phyloP scores from a whole-genome alignment of 2,888 invertebrate species.

The Macaria liturata region DNA sequence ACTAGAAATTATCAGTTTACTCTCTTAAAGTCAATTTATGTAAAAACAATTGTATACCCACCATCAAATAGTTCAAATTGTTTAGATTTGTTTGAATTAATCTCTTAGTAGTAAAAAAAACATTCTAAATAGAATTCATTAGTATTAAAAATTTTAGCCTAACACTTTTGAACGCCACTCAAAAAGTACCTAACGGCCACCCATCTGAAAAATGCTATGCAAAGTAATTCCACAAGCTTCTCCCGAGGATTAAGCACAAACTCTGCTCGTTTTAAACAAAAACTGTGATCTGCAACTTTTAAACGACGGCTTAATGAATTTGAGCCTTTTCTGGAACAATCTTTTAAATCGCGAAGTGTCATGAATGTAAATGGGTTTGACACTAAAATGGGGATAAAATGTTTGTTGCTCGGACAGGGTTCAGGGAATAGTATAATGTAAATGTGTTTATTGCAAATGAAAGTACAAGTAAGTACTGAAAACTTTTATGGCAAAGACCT shows the following conservation, averaged over 20 bases:
- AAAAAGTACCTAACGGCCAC: constrained; percentile 15
- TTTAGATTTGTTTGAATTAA: too few relatives aligned
- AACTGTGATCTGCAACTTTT: constrained; percentile 29
- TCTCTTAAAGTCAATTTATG: too few relatives aligned
- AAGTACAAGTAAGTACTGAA: too few relatives aligned
- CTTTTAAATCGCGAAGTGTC: constrained; percentile 20
- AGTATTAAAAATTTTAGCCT: too few relatives aligned
- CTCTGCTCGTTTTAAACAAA: constrained; percentile 27
- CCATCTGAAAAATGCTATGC: constrained; percentile 25
- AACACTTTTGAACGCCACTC: neutral
- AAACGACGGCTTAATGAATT: constrained; percentile 28
- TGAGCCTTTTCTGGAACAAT: constrained; percentile 25
- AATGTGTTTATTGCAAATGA: neutral
- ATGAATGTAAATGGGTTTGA: constrained; percentile 24
- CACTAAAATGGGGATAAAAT: constrained; percentile 13
- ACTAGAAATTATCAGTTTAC: too few relatives aligned
- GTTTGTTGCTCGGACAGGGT: constrained; percentile 5
- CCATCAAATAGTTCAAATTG: too few relatives aligned
- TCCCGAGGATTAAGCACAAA: constrained; percentile 20
- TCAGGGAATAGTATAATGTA: too few relatives aligned
- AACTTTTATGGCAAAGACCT: too few relatives aligned
- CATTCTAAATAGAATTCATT: too few relatives aligned
- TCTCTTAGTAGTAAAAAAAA: too few relatives aligned
- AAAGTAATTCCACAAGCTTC: constrained; percentile 22
- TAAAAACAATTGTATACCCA: too few relatives aligned